Conservation (phyloP, 2,113 vertebrate genomes). For the Aythya baeri region DNA sequence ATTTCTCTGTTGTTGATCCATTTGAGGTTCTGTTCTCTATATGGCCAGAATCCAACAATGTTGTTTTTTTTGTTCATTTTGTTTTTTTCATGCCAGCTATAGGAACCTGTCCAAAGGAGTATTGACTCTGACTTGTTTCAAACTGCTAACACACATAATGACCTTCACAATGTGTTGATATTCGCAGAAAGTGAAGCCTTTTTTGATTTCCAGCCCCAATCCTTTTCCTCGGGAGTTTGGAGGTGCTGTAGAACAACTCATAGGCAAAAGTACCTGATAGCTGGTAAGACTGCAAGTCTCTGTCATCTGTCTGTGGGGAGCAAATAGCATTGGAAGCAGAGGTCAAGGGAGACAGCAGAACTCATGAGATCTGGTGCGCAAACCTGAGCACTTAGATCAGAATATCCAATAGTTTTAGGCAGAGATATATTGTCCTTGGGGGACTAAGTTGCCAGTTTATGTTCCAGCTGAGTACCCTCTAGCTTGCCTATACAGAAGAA, state of each 20-base stretch:
- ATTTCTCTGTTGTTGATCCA: background rate
- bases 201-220: background rate
- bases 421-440: background rate
- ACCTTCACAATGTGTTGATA: background rate
- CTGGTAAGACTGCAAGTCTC: background rate
- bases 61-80: accelerated
- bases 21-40: background rate
- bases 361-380: background rate
- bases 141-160: background rate
- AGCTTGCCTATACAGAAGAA: background rate
- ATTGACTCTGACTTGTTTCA: background rate
- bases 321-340: accelerated
- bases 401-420: background rate
- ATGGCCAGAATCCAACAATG: background rate
- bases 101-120: background rate
- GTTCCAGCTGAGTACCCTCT: background rate
- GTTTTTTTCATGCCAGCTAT: background rate
- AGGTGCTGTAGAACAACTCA: background rate
- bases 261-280: background rate
- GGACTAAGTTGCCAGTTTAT: background rate
- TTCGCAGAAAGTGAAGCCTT: background rate
- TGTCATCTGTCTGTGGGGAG: background rate
- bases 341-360: background rate
- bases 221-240: background rate
- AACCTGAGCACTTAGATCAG: background rate